Evolutionary conservation across 2,113 vertebrate genomes (phyloP).

Genomic region (Sitta europaea): DNA sequence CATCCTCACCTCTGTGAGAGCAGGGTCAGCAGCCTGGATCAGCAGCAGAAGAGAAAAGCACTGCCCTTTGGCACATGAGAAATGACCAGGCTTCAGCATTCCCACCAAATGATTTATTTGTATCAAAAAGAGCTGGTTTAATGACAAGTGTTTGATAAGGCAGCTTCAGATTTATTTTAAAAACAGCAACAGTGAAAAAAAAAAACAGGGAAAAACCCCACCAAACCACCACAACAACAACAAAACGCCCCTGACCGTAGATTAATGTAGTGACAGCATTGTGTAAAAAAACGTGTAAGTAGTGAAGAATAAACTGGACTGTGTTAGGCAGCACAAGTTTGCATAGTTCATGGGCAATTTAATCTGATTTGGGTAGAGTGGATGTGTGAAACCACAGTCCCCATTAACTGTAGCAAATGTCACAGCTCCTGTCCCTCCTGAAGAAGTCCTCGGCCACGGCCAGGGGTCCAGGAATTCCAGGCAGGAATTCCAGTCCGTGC

Average conservation of each 20-base stretch:
- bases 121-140: slow-evolving; percentile 42
- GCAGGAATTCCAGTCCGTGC: slow-evolving; percentile 68
- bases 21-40: neutral
- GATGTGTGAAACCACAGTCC: neutral
- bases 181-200: neutral
- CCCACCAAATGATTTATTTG: slow-evolving; percentile 67
- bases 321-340: neutral
- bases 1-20: neutral
- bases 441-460: slow-evolving; percentile 70
- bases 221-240: neutral
- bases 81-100: neutral
- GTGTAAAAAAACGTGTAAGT: neutral
- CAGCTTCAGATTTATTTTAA: neutral
- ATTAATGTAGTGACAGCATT: neutral
- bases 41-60: neutral
- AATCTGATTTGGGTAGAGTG: neutral
- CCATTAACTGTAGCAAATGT: slow-evolving; percentile 85
- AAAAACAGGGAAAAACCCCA: neutral
- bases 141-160: neutral
- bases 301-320: neutral
- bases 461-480: slow-evolving; percentile 45
- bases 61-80: neutral
- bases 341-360: slow-evolving; percentile 13
- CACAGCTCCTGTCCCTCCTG: slow-evolving; percentile 77
- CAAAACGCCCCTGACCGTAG: neutral